Base-by-base conservation (phyloP, 2,888 invertebrate species). In the Erebia ligea region DNA sequence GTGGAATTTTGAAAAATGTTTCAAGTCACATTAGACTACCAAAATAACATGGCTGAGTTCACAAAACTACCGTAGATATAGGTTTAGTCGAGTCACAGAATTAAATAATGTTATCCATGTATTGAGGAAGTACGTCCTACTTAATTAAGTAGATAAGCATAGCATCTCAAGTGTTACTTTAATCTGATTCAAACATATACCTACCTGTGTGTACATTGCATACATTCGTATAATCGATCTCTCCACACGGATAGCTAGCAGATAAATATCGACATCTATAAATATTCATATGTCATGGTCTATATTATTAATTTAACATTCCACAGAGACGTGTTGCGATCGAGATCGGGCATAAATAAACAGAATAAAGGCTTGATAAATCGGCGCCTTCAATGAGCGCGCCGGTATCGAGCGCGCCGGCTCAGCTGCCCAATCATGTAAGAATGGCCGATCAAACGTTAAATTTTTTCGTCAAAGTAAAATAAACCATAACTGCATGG, bases 291-390 rank as follows among this genome's bases (percentile, higher is more conserved):
- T 52, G 52, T 50, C 17, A 63, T 63, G 21, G 15, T 63, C 64
- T 52, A 52, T 64, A 64, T 13, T 52, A 64, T 19, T 64, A 52
- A 64, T 54, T 64, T n/a, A 52, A 19, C 64, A 64, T 64, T 64
- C 64, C 64, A n/a, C 34, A 64, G n/a, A 52, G 52, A 64, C 64
- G 52, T 52, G 64, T 19, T n/a, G 48, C 52, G 52, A 64, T 52
- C 9, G 52, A 64, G 40, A 64, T 64, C 52, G 34, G 34, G 52
- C 34, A 21, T 48, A 62, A 62, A 62, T 62, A 59, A 62, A 62
- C 1, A 15, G 9, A 48, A 58, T 48, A 64, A 64, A 52, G 34
- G 17, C 17, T 25, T 64, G 64, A 64, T 64, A 40, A 50, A 64
- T 64, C 64, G 64, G 50, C 52, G 64, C 64, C 64, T 64, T 34